Evolutionary conservation across 2,888 invertebrate species (phyloP).

Genomic region (Callyntrura guangdongensis): DNA sequence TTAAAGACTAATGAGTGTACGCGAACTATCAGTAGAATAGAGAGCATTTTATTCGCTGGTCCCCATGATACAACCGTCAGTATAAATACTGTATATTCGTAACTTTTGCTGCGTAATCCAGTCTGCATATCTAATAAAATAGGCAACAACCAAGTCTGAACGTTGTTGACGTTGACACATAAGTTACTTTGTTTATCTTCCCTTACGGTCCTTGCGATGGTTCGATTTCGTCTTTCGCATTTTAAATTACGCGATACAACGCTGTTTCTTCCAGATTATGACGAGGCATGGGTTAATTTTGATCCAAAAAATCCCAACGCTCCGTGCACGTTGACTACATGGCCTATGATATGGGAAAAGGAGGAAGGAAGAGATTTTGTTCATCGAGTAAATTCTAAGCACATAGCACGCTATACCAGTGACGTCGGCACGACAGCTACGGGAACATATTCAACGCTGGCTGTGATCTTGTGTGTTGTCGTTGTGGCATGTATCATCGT

Average conservation of each 20-base stretch:
- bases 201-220: too few species aligned
- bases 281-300: slow-evolving; percentile 22
- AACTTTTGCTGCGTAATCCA: too few species aligned
- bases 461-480: slow-evolving; percentile 52
- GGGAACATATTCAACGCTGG: slow-evolving; percentile 7
- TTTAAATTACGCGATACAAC: background rate
- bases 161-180: too few species aligned
- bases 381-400: slow-evolving; percentile 50
- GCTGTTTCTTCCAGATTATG: slow-evolving; percentile 53
- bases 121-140: too few species aligned
- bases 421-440: background rate
- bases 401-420: slow-evolving; percentile 31
- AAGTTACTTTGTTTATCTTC: too few species aligned
- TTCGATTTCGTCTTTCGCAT: slow-evolving; percentile 49
- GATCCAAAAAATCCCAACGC: background rate
- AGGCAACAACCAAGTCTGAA: too few species aligned
- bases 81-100: too few species aligned
- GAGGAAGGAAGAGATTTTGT: slow-evolving; percentile 58
- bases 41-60: too few species aligned
- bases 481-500: slow-evolving; percentile 60
- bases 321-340: background rate
- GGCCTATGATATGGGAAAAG: slow-evolving; percentile 19
- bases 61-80: too few species aligned
- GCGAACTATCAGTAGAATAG: too few species aligned
- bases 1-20: too few species aligned